phyloP scores from a whole-genome alignment of 2,888 invertebrate species.

The Hipparchia sbordonii region DNA sequence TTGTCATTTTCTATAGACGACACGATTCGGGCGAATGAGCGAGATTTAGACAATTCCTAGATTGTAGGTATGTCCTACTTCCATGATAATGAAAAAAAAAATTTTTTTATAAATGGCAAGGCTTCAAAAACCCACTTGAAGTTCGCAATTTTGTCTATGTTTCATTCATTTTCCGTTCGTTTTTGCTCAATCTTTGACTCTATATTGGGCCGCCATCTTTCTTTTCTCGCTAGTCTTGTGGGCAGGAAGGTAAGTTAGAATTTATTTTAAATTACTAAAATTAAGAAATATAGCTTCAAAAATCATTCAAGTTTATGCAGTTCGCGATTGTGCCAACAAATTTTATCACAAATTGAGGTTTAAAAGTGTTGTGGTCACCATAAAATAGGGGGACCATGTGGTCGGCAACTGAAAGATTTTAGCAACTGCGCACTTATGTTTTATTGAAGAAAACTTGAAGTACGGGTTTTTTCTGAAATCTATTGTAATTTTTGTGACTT shows the following conservation, averaged over 20 bases:
- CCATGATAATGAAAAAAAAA: no score
- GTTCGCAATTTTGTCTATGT: constrained; percentile 3
- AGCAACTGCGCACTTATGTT: constrained; percentile 77
- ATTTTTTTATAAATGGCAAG: no score
- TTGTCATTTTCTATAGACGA: no score
- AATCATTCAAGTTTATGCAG: not conserved
- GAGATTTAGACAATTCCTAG: not conserved
- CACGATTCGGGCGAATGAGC: no score
- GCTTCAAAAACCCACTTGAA: constrained; percentile 15
- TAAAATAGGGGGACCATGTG: constrained; percentile 67
- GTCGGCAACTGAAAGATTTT: constrained; percentile 61
- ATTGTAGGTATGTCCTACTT: not conserved
- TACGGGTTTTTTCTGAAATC: constrained; percentile 28
- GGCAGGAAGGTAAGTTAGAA: constrained; percentile 73
- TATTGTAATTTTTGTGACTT: constrained; percentile 2
- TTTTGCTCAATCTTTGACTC: constrained; percentile 30
- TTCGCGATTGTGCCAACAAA: not conserved
- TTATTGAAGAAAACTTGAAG: constrained; percentile 51
- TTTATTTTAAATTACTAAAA: constrained; percentile 43
- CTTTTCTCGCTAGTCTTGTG: constrained; percentile 73
- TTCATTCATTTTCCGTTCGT: constrained; percentile 40
- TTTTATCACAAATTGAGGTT: constrained; percentile 8
- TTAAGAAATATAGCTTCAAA: constrained; percentile 16
- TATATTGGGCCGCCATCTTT: constrained; percentile 72
- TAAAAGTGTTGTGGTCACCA: constrained; percentile 38